A percentile compares a stretch with the other conserved stretches of the same genome.
phyloP scores from a whole-genome alignment of 1,140 invertebrate genomes.

The Cephus cinctus region DNA sequence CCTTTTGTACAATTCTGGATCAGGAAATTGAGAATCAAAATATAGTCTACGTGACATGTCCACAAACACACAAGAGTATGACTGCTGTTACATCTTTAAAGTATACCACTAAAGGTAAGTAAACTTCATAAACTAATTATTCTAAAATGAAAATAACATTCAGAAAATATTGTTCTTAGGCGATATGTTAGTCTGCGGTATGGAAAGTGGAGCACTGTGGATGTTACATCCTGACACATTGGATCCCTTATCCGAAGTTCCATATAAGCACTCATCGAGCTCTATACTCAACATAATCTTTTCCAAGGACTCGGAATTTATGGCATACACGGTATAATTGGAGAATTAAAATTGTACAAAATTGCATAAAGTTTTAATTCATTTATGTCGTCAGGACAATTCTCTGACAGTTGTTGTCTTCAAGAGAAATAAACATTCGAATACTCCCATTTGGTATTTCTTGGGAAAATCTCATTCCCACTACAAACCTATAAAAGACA shows the following conservation, averaged over 20 bases:
- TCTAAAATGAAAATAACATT: background rate
- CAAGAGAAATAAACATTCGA: slow-evolving; percentile 14
- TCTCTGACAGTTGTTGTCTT: slow-evolving; percentile 56
- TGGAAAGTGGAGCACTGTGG: slow-evolving; percentile 57
- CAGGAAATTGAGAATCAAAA: slow-evolving; percentile 9
- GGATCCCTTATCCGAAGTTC: slow-evolving; percentile 46
- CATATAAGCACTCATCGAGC: slow-evolving; percentile 50
- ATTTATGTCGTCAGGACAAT: slow-evolving; percentile 48
- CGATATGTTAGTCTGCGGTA: slow-evolving; percentile 45
- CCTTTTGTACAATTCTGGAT: slow-evolving; percentile 17
- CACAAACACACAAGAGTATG: slow-evolving; percentile 11
- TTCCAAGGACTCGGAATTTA: slow-evolving; percentile 52
- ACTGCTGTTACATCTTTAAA: slow-evolving; percentile 21
- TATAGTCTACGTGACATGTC: slow-evolving; percentile 26
- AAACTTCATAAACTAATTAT: background rate
- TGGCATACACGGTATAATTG: slow-evolving; percentile 58
- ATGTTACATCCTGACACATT: slow-evolving; percentile 59
- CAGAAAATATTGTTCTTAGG: slow-evolving; percentile 15
- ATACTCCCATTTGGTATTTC: slow-evolving; percentile 47
- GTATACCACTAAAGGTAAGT: slow-evolving; percentile 24
- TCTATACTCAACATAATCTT: slow-evolving; percentile 56
- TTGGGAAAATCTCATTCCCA: slow-evolving; percentile 62
- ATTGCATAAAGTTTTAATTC: slow-evolving; percentile 7
- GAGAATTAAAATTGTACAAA: no score
- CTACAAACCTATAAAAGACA: slow-evolving; percentile 55